These are phyloP conservation scores for Colaptes auratus DNA, from an alignment of 2,113 vertebrate genomes.

Conservation along the genomic window DNA sequence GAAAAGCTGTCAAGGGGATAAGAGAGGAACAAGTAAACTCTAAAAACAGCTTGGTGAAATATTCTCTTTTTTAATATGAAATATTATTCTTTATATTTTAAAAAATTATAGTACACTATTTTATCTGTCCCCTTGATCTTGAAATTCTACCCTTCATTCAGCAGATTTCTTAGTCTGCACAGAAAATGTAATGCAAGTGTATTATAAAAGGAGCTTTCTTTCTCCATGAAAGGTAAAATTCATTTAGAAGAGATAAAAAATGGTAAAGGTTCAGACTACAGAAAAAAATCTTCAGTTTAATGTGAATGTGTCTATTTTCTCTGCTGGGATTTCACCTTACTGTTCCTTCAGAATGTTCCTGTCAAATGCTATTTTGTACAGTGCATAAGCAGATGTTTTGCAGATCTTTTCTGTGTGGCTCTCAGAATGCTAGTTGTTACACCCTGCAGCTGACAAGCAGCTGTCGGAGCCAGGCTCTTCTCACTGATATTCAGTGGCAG, in stretches of 20 bases:
- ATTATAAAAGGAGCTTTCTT: background rate
- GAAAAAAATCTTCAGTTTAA: background rate
- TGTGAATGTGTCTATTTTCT: background rate
- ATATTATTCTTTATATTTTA: background rate
- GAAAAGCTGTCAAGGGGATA: background rate
- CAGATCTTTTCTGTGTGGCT: background rate
- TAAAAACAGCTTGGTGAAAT: background rate
- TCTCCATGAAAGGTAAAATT: background rate
- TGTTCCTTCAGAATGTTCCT: background rate
- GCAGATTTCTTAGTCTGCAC: background rate
- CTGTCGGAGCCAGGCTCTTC: too few relatives aligned
- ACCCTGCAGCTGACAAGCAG: background rate
- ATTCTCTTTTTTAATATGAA: background rate
- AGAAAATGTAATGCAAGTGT: background rate
- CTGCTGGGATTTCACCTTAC: background rate
- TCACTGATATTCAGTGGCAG: too few relatives aligned
- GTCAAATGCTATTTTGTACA: background rate
- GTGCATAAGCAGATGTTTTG: background rate
- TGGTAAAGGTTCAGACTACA: background rate
- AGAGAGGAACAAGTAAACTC: background rate
- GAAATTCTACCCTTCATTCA: background rate
- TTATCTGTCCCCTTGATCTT: background rate
- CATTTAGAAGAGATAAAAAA: background rate
- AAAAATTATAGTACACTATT: background rate
- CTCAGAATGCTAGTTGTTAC: background rate